Base-by-base conservation (phyloP, 2,113 vertebrate species). In the Engraulis encrasicolus region DNA sequence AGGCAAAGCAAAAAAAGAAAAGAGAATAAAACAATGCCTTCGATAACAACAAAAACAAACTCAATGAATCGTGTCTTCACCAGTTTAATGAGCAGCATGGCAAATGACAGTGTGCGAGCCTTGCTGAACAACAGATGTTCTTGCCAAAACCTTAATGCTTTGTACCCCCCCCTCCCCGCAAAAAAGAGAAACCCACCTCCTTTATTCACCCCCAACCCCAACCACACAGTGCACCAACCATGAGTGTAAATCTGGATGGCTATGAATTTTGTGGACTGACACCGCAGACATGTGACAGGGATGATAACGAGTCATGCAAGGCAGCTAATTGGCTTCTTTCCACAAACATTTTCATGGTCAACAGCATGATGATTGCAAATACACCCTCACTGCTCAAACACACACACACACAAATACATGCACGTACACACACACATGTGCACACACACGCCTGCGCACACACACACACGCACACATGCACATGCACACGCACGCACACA, bases 81-180 rank as follows among this genome's bases (percentile, higher is more conserved):
- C 27, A 36, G 66, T 74, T 34, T 74, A 74, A 74, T 74, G 66
- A 74, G 66, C 66, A 74, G 12, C 0, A 14, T 17, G 31, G 27
- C 66, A 31, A 74, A 74, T 74, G 9, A 74, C 66, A 2, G 66
- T 14, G 11, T 74, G 66, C 31, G 0, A 14, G 66, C 31, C 66
- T 74, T 74, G 66, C 66, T 17, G 66, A 74, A 74, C 66, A 15
- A 74, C 27, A 74, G 66, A 74, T 74, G 66, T 74, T 18, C 66
- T 27, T 15, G 66, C 66, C 66, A 74, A 74, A 3, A 74, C 18
- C 12, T 74, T 36, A 74, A 74, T 74, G 23, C 27, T 14, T 14
- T 14, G 9, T 9, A 45, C 27, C 27, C 27, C 23, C 7, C 5
- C 27, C 7, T 14, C 27, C 61, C 61, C 15, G n/a, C n/a, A n/a